phyloP scores from a whole-genome alignment of 2,888 invertebrate genomes.

The Amiota mariae region DNA sequence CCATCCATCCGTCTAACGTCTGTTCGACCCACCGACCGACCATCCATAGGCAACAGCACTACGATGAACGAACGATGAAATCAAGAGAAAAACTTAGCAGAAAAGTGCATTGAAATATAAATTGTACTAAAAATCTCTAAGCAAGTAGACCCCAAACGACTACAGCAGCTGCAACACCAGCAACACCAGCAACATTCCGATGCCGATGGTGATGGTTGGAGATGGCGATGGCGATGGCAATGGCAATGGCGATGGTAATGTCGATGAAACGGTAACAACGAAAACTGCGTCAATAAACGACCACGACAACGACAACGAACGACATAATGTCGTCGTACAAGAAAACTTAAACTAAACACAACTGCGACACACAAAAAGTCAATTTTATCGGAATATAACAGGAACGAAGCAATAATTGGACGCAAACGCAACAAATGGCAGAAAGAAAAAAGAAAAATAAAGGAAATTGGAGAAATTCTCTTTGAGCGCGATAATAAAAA shows the following conservation, averaged over 20 bases:
- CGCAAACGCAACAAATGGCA: neutral
- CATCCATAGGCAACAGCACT: neutral
- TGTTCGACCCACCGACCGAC: neutral
- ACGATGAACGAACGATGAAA: neutral
- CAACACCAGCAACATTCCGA: neutral
- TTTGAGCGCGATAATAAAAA: too few species aligned
- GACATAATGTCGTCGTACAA: neutral
- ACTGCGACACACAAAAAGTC: conserved; percentile 61
- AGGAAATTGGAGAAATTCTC: conserved; percentile 40
- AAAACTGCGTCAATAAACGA: neutral
- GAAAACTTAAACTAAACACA: neutral
- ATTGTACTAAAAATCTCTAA: neutral
- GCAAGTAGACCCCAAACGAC: neutral
- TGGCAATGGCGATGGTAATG: too few species aligned
- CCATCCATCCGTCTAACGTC: too few species aligned
- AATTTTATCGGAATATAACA: conserved; percentile 69
- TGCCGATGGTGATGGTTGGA: too few species aligned
- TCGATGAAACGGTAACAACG: neutral
- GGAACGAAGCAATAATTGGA: conserved; percentile 54
- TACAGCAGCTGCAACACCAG: neutral
- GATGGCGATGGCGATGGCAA: too few species aligned
- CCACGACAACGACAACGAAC: conserved; percentile 27
- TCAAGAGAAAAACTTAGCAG: conserved; percentile 41
- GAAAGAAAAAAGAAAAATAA: conserved; percentile 28
- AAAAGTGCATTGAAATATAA: conserved; percentile 27